These are phyloP conservation scores for Hypercompe scribonia DNA, from an alignment of 2,888 invertebrate species.

Conservation along the genomic window DNA sequence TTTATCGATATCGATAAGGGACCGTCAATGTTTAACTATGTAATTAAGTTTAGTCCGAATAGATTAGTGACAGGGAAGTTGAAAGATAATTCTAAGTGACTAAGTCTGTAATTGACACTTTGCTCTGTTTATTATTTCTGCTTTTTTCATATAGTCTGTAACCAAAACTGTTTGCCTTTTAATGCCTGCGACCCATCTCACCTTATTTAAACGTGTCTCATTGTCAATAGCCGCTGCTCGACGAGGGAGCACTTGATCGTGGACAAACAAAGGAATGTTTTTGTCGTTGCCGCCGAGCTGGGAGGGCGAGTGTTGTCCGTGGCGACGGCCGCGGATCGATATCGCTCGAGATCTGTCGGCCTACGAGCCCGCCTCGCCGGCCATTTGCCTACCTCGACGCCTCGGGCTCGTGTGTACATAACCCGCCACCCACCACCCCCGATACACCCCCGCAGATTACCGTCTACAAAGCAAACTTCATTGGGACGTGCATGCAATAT, in stretches of 20 bases:
- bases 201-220: conserved; percentile 47
- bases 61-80: conserved; percentile 21
- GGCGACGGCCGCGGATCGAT: conserved; percentile 85
- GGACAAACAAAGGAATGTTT: conserved; percentile 85
- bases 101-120: neutral
- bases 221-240: conserved; percentile 48
- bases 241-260: conserved; percentile 50
- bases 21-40: conserved; percentile 26
- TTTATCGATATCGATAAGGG: conserved; percentile 63
- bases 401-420: conserved; percentile 86
- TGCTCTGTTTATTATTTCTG: neutral
- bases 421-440: conserved; percentile 82
- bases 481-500: conserved; percentile 87
- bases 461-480: conserved; percentile 87
- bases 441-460: conserved; percentile 85
- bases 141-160: conserved; percentile 9
- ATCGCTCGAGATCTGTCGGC: conserved; percentile 83
- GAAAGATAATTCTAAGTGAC: neutral
- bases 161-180: conserved; percentile 23
- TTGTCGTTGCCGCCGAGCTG: conserved; percentile 80
- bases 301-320: conserved; percentile 77
- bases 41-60: conserved; percentile 24
- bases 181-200: conserved; percentile 24
- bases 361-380: conserved; percentile 84
- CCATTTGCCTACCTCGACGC: conserved; percentile 87